phyloP scores from a whole-genome alignment of 2,888 invertebrate species.

The Callimorpha dominula region DNA sequence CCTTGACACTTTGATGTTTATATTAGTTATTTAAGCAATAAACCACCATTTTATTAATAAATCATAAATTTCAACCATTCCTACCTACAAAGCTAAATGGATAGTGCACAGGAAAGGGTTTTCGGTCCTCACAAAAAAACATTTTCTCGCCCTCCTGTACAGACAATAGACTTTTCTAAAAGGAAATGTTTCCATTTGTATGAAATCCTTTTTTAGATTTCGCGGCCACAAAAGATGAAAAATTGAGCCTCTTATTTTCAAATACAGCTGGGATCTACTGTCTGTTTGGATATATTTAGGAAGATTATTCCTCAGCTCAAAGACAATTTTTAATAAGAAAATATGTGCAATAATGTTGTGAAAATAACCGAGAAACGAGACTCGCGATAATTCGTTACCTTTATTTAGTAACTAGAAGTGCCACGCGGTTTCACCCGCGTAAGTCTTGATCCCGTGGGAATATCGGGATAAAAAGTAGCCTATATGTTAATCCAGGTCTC shows the following conservation, averaged over 20 bases:
- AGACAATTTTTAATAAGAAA: constrained; percentile 16
- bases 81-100: constrained; percentile 35
- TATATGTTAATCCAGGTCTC: too few species aligned
- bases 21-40: constrained; percentile 26
- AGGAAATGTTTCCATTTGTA: constrained; percentile 66
- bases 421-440: too few species aligned
- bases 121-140: constrained; percentile 53
- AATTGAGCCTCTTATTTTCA: constrained; percentile 44
- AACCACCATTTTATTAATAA: constrained; percentile 31
- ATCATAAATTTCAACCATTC: constrained; percentile 44
- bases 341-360: constrained; percentile 1
- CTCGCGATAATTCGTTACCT: constrained; percentile 2
- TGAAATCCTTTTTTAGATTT: constrained; percentile 60
- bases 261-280: constrained; percentile 36
- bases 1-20: constrained; percentile 25
- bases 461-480: too few species aligned
- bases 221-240: constrained; percentile 54
- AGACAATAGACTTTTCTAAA: constrained; percentile 65
- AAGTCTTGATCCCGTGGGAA: too few species aligned
- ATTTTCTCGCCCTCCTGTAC: constrained; percentile 52
- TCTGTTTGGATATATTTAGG: constrained; percentile 19
- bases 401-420: too few species aligned
- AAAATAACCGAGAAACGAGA: constrained; percentile 1
- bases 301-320: constrained; percentile 30
- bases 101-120: constrained; percentile 47